Conservation (phyloP, 2,888 invertebrate genomes). For the Platypus cylindrus region DNA sequence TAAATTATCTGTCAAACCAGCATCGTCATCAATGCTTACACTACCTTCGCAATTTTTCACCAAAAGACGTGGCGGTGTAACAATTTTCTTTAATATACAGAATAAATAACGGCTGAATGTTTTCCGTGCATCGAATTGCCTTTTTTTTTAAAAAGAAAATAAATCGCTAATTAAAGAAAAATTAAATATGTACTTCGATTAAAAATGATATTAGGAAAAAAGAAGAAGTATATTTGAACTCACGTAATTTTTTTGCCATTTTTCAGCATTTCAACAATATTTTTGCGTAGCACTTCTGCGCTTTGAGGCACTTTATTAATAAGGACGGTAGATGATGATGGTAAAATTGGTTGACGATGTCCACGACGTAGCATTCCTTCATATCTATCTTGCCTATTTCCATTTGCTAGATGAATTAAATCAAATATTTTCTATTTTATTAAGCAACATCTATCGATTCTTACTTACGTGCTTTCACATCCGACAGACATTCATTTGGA, state of each 20-base stretch:
- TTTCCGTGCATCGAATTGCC: conserved; percentile 57
- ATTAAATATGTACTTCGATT: no score
- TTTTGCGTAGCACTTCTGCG: conserved; percentile 28
- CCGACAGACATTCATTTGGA: no score
- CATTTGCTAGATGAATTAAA: no score
- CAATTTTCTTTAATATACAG: conserved; percentile 56
- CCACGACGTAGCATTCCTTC: conserved; percentile 34
- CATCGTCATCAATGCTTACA: conserved; percentile 45
- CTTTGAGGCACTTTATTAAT: conserved; percentile 30
- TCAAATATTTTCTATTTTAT: no score
- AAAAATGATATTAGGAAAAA: conserved; percentile 1
- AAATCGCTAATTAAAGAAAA: no score
- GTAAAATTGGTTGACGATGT: conserved; percentile 29
- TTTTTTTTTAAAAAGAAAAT: no score
- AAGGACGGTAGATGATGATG: conserved; percentile 33
- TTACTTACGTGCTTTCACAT: no score
- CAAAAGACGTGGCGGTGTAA: conserved; percentile 39
- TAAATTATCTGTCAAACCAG: no score
- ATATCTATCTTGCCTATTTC: conserved; percentile 34
- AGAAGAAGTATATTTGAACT: conserved; percentile 23
- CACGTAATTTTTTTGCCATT: conserved; percentile 57
- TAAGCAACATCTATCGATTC: no score
- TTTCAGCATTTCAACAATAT: conserved; percentile 41
- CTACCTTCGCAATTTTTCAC: no score
- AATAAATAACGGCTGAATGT: conserved; percentile 68